Base-by-base conservation (phyloP, 2,113 vertebrate species). In the Puntigrus tetrazona region DNA sequence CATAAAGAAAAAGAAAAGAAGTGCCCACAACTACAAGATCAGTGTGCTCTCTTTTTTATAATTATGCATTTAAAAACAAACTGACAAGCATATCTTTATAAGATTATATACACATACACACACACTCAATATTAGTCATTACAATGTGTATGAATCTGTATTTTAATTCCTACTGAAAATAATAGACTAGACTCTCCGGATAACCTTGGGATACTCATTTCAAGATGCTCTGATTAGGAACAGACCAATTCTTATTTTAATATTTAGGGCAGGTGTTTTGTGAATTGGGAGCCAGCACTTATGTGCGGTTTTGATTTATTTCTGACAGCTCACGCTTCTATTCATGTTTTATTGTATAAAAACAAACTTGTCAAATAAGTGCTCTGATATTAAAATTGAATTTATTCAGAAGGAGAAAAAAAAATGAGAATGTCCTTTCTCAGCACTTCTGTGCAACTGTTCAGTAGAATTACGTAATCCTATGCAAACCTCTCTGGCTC, bases 391-490 rank as follows among this genome's bases (percentile, higher is more conserved):
- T 22, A n/a, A 14, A 47, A 27, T 14, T 38, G n/a, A 41, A 8
- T 63, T 2, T 16, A 50, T 6, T 25, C 5, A 31, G 45, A 27
- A 18, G 13, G n/a, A 50, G n/a, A 31, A 8, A 76, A 29, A 50
- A 75, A 75, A 34, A 34, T 11, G 0, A 31, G 9, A 16, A 38
- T 55, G 29, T 47, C 6, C 55, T 43, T 31, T 4, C 55, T 83
- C 81, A 63, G 55, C 72, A 52, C 47, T 67, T 77, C 31, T 63
- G 27, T 84, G 36, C 34, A 57, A 43, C n/a, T 75, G 38, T 76
- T n/a, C 27, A 45, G 25, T 3, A 20, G 36, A 65, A 45, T 50
- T 82, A 41, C 59, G 11, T 82, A 57, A 86, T 82, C 20, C 43
- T 47, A 65, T 29, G 14, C 81, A 63, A 20, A 14, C 1, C 65